These are phyloP conservation scores for Antheraea mylitta DNA, from an alignment of 1,140 invertebrate genomes.

Conservation along the genomic window DNA sequence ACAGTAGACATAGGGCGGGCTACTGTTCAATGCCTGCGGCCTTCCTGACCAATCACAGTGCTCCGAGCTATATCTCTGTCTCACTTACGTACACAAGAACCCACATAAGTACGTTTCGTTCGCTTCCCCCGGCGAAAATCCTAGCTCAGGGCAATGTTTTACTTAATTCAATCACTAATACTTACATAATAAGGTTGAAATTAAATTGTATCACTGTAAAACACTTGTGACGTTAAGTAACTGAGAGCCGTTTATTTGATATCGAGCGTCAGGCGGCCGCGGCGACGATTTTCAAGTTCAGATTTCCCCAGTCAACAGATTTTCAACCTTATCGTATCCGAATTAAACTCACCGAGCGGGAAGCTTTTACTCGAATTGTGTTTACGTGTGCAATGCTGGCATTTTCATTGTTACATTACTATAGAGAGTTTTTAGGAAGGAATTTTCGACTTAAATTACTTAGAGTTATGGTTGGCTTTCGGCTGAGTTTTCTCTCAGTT, in stretches of 20 bases:
- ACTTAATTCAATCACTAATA: conserved; percentile 29
- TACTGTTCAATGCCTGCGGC: conserved; percentile 77
- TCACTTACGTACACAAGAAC: conserved; percentile 34
- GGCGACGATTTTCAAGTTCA: conserved; percentile 77
- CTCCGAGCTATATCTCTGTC: conserved; percentile 71
- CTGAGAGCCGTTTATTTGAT: conserved; percentile 71
- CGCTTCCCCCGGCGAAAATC: conserved; percentile 73
- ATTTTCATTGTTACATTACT: conserved; percentile 76
- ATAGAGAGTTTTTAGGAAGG: conserved; percentile 13
- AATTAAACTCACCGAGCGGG: conserved; percentile 49
- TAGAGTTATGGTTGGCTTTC: conserved; percentile 26
- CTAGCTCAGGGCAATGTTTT: conserved; percentile 52
- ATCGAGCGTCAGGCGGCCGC: conserved; percentile 68
- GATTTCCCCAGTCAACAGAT: conserved; percentile 63
- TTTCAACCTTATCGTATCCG: conserved; percentile 60
- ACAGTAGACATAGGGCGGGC: conserved; percentile 75
- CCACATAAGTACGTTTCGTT: conserved; percentile 52
- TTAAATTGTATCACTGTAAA: conserved; percentile 26
- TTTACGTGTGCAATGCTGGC: conserved; percentile 74
- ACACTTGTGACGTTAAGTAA: conserved; percentile 55
- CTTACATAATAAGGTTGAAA: conserved; percentile 33
- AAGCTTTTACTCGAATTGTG: conserved; percentile 59
- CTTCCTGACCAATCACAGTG: conserved; percentile 78
- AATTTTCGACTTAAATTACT: conserved; percentile 28
- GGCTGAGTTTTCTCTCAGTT: conserved; percentile 23